Evolutionary conservation across 1,140 invertebrate species (phyloP), one percentile per base, ranked within the genome.

Genomic region (Drosophila biarmipes): DNA sequence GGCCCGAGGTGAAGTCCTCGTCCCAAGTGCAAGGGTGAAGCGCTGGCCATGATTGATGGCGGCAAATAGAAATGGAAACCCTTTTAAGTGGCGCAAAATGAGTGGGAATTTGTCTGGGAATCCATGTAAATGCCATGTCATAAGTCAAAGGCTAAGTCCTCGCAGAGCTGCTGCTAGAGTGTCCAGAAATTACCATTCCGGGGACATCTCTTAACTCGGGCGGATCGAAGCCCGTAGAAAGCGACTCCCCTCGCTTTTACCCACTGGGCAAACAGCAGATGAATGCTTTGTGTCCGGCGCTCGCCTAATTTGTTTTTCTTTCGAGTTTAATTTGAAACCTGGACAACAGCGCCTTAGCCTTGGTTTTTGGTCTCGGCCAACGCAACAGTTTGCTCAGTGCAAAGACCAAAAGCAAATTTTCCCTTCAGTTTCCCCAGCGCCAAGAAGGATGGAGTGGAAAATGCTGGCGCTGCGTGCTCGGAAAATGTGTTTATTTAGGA

Each of bases 401-500:
- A 76, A 80, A 73, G 67, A 62, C 56, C 55, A 73, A 77, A 81
- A 81, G 73, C 73, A 81, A 81, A 81, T 77, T 77, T 76, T 55
- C 63, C 63, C 46, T 56, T 69, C 66, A 69, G 49, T 55, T 69
- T 68, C 15, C 10, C 40, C 10, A 11, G 24, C 31, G 19, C 14
- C 14, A 12, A 11, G 7, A 8, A 2, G 45, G 21, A n/a, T 19
- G 42, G 35, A 43, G 19, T 56, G 62, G 45, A 77, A 80, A 72
- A 59, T 73, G 73, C 76, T 82, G 73, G 59, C 74, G 63, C 74
- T 82, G 80, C 78, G 68, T 66, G 74, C 82, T 82, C 40, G 80
- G 67, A 86, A 82, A 87, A 87, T 89, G 84, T 87, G 82, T 87
- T 87, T 87, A 87, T 87, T 87, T 87, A 87, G 82, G 82, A 87